Evolutionary conservation across 2,797 vertebrate genomes (phyloP).

Genomic region (Nothura maculosa): DNA sequence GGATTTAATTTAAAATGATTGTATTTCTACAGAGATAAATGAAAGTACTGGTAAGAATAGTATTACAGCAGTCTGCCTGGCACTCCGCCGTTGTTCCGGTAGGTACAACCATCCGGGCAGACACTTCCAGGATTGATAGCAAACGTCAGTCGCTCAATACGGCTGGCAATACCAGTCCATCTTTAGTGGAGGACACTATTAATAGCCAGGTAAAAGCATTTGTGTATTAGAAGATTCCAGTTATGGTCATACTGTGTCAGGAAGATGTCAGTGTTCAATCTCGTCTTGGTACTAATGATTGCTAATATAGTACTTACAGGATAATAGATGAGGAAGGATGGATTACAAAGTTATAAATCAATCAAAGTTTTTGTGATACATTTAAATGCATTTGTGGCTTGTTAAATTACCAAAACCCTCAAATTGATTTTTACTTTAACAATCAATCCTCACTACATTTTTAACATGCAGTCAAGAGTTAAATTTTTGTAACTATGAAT

Average conservation of each 20-base stretch:
- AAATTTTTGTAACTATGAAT: slow-evolving; percentile 79
- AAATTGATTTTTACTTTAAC: slow-evolving; percentile 80
- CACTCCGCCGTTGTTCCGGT: slow-evolving; percentile 31
- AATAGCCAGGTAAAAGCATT: slow-evolving; percentile 82
- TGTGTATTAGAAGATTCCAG: slow-evolving; percentile 78
- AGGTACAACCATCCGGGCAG: slow-evolving; percentile 59
- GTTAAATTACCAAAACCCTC: slow-evolving; percentile 80
- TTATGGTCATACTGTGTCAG: slow-evolving; percentile 79
- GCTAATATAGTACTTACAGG: slow-evolving; percentile 79
- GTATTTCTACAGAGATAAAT: slow-evolving; percentile 43
- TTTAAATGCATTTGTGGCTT: slow-evolving; percentile 77
- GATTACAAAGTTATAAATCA: slow-evolving; percentile 81
- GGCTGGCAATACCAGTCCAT: slow-evolving; percentile 67
- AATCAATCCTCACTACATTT: slow-evolving; percentile 74
- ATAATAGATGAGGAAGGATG: slow-evolving; percentile 80
- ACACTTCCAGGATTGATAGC: slow-evolving; percentile 74
- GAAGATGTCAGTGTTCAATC: slow-evolving; percentile 75
- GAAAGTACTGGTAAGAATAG: slow-evolving; percentile 21
- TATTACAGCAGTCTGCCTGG: slow-evolving; percentile 39
- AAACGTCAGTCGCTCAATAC: slow-evolving; percentile 72
- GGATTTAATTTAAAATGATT: slow-evolving; percentile 50
- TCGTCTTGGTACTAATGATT: slow-evolving; percentile 77
- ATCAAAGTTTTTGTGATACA: slow-evolving; percentile 80
- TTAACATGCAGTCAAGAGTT: slow-evolving; percentile 77
- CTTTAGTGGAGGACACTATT: slow-evolving; percentile 78